Evolutionary conservation across 2,797 vertebrate genomes (phyloP), one percentile per base, ranked within the genome.

Genomic region (Orestias chungarensis): DNA sequence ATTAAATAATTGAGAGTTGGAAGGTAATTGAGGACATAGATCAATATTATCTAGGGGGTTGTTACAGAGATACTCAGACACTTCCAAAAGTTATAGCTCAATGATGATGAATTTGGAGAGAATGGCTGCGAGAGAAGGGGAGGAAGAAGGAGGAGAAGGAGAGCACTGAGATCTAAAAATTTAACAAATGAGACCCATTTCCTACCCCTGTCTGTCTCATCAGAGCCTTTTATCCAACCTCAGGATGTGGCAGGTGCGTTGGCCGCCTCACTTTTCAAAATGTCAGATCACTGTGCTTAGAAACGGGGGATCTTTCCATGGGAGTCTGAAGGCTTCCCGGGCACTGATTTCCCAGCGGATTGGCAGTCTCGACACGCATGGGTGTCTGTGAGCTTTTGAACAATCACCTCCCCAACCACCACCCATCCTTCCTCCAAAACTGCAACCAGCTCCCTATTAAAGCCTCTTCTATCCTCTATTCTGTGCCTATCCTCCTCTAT

Each of bases 321-420:
- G 87, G 86, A 92, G 88, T 70, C 87, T 88, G 89, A 85, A 82
- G 83, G 84, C 82, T 92, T 91, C 87, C 85, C 47, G 20, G 79
- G 76, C 87, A 79, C 84, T 92, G 89, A 94, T 94, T 94, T 94
- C 94, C 93, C 93, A 87, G 66, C 76, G 90, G 93, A 86, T 87
- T 82, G 86, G 82, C 88, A 92, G 89, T 89, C 89, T 92, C 79
- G 91, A 91, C 93, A 93, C 78, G 88, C 91, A 86, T 93, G 91
- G 89, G 82, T 74, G 82, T 93, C 82, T 82, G 78, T 74, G 76
- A 91, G 89, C 79, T 78, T 92, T 94, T 91, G 89, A 93, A 89
- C 88, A 90, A 90, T 85, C 82, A 61, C 61, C 57, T 74, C 86
- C 81, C 77, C 18, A 50, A 54, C 49, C 12, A 25, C 61, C 70